Conservation (phyloP, 2,888 invertebrate species). For the Eupithecia centaureata region DNA sequence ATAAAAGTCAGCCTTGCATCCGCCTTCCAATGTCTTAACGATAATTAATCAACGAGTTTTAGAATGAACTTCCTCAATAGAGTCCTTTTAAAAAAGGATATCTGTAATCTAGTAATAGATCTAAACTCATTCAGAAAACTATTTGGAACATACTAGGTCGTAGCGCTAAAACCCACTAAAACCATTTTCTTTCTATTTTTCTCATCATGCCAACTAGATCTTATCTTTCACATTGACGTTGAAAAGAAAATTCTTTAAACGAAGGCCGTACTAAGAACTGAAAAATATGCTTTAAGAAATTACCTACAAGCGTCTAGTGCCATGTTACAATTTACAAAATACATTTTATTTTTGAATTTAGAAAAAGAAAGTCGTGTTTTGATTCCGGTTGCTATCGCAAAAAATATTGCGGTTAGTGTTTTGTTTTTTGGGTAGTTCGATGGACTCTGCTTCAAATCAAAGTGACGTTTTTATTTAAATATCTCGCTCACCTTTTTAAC, state of each 20-base stretch:
- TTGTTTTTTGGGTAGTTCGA: background rate
- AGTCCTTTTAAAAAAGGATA: background rate
- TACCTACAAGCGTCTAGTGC: background rate
- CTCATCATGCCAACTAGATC: background rate
- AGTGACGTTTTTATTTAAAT: background rate
- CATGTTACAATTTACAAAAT: background rate
- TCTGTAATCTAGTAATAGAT: conserved; percentile 7
- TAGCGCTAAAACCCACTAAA: background rate
- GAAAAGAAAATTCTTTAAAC: background rate
- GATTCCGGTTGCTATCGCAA: background rate
- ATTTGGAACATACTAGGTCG: background rate
- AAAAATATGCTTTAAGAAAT: background rate
- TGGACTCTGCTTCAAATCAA: background rate
- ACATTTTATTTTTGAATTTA: no score
- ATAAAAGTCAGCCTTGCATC: conserved; percentile 13
- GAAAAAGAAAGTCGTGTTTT: background rate
- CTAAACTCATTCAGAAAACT: background rate
- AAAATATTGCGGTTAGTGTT: background rate
- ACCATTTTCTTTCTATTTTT: background rate
- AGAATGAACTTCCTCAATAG: conserved; percentile 13
- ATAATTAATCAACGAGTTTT: conserved; percentile 11
- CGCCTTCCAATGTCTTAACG: conserved; percentile 22
- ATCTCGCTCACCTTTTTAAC: background rate
- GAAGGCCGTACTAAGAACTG: background rate
- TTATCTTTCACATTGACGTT: background rate